Percentiles rank a stretch among this genome's conserved stretches.
Evolutionary conservation across 2,113 vertebrate genomes (phyloP).

Genomic region (Myotis lucifugus): DNA sequence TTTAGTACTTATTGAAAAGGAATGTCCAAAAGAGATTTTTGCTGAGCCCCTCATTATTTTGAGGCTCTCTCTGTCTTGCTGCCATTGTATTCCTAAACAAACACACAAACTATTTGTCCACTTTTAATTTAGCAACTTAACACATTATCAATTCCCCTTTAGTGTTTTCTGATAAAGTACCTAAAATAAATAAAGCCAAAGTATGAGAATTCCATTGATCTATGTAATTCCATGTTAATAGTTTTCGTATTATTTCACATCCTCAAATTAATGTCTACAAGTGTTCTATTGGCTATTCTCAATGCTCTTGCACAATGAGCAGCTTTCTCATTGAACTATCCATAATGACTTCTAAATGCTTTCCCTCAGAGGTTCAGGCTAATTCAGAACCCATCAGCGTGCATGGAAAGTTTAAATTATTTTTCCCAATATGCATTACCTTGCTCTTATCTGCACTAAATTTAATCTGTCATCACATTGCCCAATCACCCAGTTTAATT

Average conservation of each 20-base stretch:
- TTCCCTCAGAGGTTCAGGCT: slow-evolving; percentile 69
- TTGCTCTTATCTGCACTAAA: slow-evolving; percentile 72
- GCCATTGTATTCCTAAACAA: slow-evolving; percentile 33
- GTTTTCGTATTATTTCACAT: slow-evolving; percentile 60
- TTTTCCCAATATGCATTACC: slow-evolving; percentile 66
- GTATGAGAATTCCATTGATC: slow-evolving; percentile 19
- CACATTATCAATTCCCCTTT: slow-evolving; percentile 3
- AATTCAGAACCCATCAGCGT: slow-evolving; percentile 71
- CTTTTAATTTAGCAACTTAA: slow-evolving; percentile 49
- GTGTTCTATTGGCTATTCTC: slow-evolving; percentile 53
- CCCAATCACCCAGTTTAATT: slow-evolving; percentile 74
- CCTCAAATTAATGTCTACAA: slow-evolving; percentile 49
- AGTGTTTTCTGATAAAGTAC: slow-evolving; percentile 31
- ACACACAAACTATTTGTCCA: slow-evolving; percentile 14
- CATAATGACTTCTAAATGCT: slow-evolving; percentile 69
- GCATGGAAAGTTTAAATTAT: slow-evolving; percentile 69
- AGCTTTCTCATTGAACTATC: slow-evolving; percentile 61
- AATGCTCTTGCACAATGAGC: slow-evolving; percentile 36
- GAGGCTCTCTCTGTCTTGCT: neutral
- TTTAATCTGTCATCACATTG: slow-evolving; percentile 76
- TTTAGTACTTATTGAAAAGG: slow-evolving; percentile 50
- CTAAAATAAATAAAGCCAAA: slow-evolving; percentile 43
- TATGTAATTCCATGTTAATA: slow-evolving; percentile 49
- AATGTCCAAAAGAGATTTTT: slow-evolving; percentile 46
- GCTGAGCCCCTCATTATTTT: slow-evolving; percentile 1